These are phyloP conservation scores for Leptura quadrifasciata DNA, from an alignment of 2,888 invertebrate genomes.

Conservation along the genomic window DNA sequence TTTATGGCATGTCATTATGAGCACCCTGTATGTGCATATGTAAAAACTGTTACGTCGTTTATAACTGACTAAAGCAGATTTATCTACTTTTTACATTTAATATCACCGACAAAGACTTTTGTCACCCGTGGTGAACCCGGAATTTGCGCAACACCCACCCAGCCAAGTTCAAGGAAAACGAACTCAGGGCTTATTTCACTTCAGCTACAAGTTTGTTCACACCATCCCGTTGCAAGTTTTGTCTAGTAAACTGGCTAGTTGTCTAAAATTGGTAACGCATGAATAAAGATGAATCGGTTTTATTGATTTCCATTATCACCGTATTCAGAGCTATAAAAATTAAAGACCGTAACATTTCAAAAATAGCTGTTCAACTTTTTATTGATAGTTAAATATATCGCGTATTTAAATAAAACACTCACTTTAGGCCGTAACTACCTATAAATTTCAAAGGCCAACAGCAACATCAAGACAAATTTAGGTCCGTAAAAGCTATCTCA, in stretches of 20 bases:
- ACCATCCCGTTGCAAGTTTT: background rate
- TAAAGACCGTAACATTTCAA: conserved; percentile 40
- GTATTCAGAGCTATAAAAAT: conserved; percentile 27
- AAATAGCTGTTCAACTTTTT: conserved; percentile 39
- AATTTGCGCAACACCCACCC: background rate
- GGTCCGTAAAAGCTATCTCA: conserved; percentile 52
- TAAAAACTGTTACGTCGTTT: too few species aligned
- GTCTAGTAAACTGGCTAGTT: background rate
- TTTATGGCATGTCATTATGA: too few species aligned
- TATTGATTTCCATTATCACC: conserved; percentile 38
- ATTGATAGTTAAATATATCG: conserved; percentile 35
- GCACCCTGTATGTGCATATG: too few species aligned
- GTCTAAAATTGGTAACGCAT: conserved; percentile 40
- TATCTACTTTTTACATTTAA: too few species aligned
- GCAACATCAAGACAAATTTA: conserved; percentile 52
- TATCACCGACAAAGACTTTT: background rate
- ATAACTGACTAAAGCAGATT: too few species aligned
- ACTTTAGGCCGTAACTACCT: conserved; percentile 28
- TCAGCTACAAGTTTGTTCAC: conserved; percentile 17
- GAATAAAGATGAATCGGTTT: conserved; percentile 41
- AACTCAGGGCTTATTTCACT: background rate
- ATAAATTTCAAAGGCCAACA: conserved; percentile 32
- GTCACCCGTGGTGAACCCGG: background rate
- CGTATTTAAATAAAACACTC: conserved; percentile 40
- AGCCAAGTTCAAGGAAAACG: background rate